Percentiles rank a stretch among this genome's conserved stretches.
Evolutionary conservation across 2,113 vertebrate species (phyloP).

Genomic region (Stigmatopora argus): DNA sequence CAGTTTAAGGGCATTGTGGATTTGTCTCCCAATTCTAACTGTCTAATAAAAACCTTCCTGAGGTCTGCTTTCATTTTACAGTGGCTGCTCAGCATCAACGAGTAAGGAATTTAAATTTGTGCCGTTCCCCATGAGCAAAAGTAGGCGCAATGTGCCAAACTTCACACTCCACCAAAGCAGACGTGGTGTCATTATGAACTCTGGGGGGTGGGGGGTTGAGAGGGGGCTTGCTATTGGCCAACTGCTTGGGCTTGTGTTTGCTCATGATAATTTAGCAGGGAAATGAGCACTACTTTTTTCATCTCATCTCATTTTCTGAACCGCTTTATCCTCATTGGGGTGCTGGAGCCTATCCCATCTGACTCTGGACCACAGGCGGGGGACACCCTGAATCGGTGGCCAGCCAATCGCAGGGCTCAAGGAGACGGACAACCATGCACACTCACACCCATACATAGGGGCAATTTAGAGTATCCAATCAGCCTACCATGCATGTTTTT

Average conservation of each 20-base stretch:
- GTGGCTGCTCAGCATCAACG: constrained; percentile 55
- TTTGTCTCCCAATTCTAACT: background rate
- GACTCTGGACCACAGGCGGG: no score
- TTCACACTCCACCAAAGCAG: constrained; percentile 22
- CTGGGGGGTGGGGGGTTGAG: background rate
- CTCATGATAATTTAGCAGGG: background rate
- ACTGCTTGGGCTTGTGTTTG: constrained; percentile 25
- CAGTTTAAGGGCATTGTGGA: background rate
- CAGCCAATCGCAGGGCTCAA: no score
- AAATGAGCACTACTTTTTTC: no score
- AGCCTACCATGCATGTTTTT: no score
- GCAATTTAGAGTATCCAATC: no score
- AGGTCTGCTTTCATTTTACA: constrained; percentile 29
- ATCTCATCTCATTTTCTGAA: no score
- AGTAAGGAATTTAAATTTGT: constrained; percentile 42
- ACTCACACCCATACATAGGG: no score
- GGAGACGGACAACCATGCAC: no score
- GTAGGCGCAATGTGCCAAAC: constrained; percentile 15
- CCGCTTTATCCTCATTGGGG: no score
- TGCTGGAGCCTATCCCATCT: no score
- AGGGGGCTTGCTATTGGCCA: constrained; percentile 7
- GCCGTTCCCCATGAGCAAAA: constrained; percentile 1
- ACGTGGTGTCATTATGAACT: constrained; percentile 36
- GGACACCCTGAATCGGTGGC: no score
- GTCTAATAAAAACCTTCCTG: constrained; percentile 18